Evolutionary conservation across 2,888 invertebrate genomes (phyloP).

Genomic region (Ischnus inquisitorius): DNA sequence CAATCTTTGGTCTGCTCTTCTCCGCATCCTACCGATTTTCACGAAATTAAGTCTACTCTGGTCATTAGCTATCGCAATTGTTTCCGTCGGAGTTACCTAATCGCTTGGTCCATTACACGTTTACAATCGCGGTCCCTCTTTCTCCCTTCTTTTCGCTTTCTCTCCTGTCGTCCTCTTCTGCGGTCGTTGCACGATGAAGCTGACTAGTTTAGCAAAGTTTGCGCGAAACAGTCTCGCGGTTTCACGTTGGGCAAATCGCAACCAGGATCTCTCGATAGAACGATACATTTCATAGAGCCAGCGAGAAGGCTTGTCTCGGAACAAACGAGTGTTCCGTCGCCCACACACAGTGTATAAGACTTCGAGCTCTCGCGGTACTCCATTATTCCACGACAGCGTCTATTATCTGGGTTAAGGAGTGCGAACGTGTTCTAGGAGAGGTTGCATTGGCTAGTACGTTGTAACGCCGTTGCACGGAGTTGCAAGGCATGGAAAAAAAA

Average conservation of each 20-base stretch:
- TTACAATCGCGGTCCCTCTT: conserved; percentile 29
- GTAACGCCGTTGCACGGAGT: neutral
- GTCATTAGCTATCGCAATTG: conserved; percentile 54
- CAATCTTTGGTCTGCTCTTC: neutral
- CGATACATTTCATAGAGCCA: neutral
- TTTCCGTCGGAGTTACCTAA: conserved; percentile 54
- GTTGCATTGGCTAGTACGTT: neutral
- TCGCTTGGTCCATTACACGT: conserved; percentile 45
- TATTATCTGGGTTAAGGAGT: conserved; percentile 48
- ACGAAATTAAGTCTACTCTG: neutral
- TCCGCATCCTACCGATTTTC: neutral
- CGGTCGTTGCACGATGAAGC: neutral
- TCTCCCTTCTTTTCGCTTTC: conserved; percentile 23
- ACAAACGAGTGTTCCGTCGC: conserved; percentile 44
- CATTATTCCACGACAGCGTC: conserved; percentile 21
- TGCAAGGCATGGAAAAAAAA: neutral
- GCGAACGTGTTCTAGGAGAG: neutral
- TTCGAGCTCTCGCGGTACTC: neutral
- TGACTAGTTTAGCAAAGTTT: neutral
- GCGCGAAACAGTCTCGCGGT: neutral
- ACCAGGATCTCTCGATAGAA: conserved; percentile 18
- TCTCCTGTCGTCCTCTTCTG: conserved; percentile 24
- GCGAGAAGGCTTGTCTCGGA: conserved; percentile 27
- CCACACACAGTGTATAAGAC: conserved; percentile 21
- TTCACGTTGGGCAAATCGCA: neutral